Evolutionary conservation across 2,113 vertebrate species (phyloP), one percentile per base, ranked within the genome.

Genomic region (Alligator sinensis): DNA sequence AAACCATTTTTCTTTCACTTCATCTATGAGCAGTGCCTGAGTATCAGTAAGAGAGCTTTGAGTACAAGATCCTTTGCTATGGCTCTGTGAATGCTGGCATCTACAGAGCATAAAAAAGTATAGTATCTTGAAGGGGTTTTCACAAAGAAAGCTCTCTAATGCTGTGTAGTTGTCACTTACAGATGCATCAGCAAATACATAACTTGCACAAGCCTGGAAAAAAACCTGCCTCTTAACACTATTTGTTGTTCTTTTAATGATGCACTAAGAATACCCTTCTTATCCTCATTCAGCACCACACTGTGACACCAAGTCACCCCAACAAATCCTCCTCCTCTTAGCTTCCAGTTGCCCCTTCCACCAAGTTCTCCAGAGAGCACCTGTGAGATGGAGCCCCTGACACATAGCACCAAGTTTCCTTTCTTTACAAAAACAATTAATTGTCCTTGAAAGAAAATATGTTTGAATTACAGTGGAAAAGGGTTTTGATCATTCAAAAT

Each of bases 1-100:
- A 47, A 34, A 27, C 17, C 76, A 30, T 62, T 84, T 55, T n/a
- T 66, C 12, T 86, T 87, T 72, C 86, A n/a, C 19, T 92, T 92
- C 0, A 2, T 34, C 30, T 86, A 78, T 77, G 30, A 9, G 9
- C 55, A 62, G 16, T 59, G 78, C 82, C 77, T 24, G 47, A 13
- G 3, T 66, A 9, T 72, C 47, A 55, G 22, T 92, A 91, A 93
- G 64, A 88, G 12, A 86, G 66, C 11, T 63, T 57, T 4, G 1
- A 54, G 21, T 24, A 81, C 80, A 88, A 76, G 4, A 4, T 16
- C 2, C 75, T 91, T 94, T 70, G 58, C 25, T n/a, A 27, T 86
- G 47, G 34, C 61, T 15, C 77, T 84, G 62, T 88, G 77, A 76
- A 21, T 55, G 1, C n/a, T 84, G 22, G 47, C 21, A 58, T 28